Base-by-base conservation (phyloP, 2,888 invertebrate genomes). In the Synanthedon andrenaeformis region DNA sequence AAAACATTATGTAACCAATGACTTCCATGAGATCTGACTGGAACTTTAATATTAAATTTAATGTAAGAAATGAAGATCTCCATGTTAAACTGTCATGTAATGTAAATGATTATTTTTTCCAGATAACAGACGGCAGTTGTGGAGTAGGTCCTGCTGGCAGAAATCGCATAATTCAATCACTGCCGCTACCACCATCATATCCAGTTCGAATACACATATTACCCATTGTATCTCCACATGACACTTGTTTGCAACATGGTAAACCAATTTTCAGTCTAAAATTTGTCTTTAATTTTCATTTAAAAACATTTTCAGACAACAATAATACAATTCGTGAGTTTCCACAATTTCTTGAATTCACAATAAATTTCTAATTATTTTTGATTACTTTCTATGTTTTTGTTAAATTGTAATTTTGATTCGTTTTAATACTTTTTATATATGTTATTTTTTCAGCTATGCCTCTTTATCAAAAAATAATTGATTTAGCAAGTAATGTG, bases 101-200 rank as follows among this genome's bases (percentile, higher is more conserved):
- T 35, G 35, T 35, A 28, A 4, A 28, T 28, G 1, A 28, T 35
- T 8, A 35, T 10, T 49, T 17, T 12, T 59, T 57, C 8, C 56
- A 78, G 88, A 63, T 88, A 35, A 88, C 88, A 56, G 88, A 88
- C 76, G 88, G 88, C 19, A 82, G 72, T 60, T 71, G 75, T 62
- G 86, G 88, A 3, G 75, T 79, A 12, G 86, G 86, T 17, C 59
- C 82, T 2, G 76, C 84, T 41, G 81, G 86, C 51, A 71, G 85
- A 52, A 78, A 68, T 57, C 74, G 79, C n/a, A 79, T 84, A 50
- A 75, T 82, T 48, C 78, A 82, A 60, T 73, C 76, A 23, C 90
- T 93, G 61, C 95, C 95, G 41, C 74, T 96, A 41, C 95, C 94
- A 5, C 94, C 94, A 64, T 88, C 93, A 10, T 95, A 93, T 90